Evolutionary conservation across 2,888 invertebrate genomes (phyloP), one percentile per base, ranked within the genome.

Genomic region (Plebejus anna): DNA sequence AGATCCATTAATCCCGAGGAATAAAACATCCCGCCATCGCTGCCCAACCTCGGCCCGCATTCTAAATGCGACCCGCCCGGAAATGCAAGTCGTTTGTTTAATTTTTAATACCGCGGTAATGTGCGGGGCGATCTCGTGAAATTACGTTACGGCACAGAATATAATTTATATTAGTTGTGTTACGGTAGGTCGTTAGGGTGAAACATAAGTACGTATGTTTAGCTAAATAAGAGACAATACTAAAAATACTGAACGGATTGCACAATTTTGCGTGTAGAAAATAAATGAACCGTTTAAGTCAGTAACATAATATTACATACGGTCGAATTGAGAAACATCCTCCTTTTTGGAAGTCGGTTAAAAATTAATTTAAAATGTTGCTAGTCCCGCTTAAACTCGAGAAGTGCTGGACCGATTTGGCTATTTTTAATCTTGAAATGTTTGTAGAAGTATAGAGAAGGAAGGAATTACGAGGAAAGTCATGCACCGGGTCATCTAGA

Each of bases 71-170:
- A 11, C 11, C 28, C 28, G 61, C 28, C 28, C 61, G 61, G 61
- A 61, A 61, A 61, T 61, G 28, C 61, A 61, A 28, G 28, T 61
- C 61, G 61, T 61, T 61, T 61, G 28, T 61, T 61, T 61, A 28
- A 61, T 28, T 61, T 61, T 61, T 61, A 61, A 28, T 11, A 28
- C 28, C 28, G 61, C 28, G 28, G 61, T 61, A 61, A 61, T 61
- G 61, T 11, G 61, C 61, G 11, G 1, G 22, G 59, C 59, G 22
- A 59, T 59, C 59, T 22, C 28, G 61, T 61, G 61, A 61, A 22
- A 61, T 61, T 28, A 61, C 61, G 28, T 32, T 32, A 61, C 61
- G 61, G 61, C 5, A 7, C 22, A 22, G 22, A 22, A 22, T 22
- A 22, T 22, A 22, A 22, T 22, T 22, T 22, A 22, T 22, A 22